Evolutionary conservation across 2,888 invertebrate species (phyloP), one percentile per base, ranked within the genome.

Genomic region (Deilephila elpenor): DNA sequence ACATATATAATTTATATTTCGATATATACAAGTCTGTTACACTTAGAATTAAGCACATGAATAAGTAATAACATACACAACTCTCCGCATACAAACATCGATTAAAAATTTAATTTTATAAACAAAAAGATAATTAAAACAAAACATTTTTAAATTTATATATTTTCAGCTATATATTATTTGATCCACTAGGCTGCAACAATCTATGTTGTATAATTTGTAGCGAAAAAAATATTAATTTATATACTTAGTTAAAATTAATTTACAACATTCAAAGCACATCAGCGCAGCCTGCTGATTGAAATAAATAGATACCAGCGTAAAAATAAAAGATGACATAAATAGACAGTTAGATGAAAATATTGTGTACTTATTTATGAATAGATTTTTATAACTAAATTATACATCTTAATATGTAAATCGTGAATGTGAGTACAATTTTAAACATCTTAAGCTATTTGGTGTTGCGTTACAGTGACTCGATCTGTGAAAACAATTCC

Each of bases 381-480:
- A 29, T 74, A 70, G 60, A 73, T 19, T 72, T 73, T 71, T 74
- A 73, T 74, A 74, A 61, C 70, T 70, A 73, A 64, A 56, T 64
- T 59, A 44, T 72, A 67, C 37, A 59, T 60, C 73, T 78, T 78
- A 79, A 71, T 73, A 74, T 78, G 79, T 72, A 78, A 80, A 80
- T 81, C 83, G 82, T 83, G 84, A 83, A 75, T 84, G 82, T 83
- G 84, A 83, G 75, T 84, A 85, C 77, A 84, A 84, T 82, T 84
- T 85, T 84, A 84, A 83, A 82, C 77, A 82, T 84, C 89, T 89
- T 93, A 93, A 78, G 77, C 90, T 93, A 94, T 89, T 93, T 93
- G 93, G 93, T 94, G 92, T 93, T 92, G 89, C 82, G 84, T 92
- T 93, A 94, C 92, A 93, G 92, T 93, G 89, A 88, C 84, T 83